These are phyloP conservation scores for Aviceda subcristata DNA, from an alignment of 2,113 vertebrate genomes.

Conservation along the genomic window DNA sequence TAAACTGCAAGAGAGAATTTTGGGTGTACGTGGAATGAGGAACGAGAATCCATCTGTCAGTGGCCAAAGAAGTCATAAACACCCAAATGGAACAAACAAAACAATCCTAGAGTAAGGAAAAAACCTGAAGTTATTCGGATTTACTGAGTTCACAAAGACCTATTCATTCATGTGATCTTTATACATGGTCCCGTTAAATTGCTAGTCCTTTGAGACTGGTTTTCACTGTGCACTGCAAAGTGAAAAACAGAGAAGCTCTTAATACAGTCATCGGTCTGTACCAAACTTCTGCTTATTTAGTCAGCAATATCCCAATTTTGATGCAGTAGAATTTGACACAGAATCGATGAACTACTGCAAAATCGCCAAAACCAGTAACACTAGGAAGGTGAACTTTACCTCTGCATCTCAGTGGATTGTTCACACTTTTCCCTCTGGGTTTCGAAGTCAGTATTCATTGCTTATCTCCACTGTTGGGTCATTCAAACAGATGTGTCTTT, in stretches of 20 bases:
- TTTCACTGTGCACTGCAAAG: neutral
- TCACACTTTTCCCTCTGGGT: neutral
- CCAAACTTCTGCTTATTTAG: neutral
- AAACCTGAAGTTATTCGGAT: neutral
- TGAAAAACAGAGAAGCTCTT: neutral
- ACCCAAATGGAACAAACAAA: neutral
- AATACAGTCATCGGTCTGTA: neutral
- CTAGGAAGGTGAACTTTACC: neutral
- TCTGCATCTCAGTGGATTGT: neutral
- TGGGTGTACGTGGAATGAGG: neutral
- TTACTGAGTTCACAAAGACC: neutral
- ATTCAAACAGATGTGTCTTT: neutral
- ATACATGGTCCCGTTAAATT: neutral
- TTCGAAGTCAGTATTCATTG: neutral
- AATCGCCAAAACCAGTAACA: neutral
- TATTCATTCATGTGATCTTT: neutral
- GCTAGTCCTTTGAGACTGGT: neutral
- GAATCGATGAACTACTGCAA: neutral
- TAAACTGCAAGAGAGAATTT: neutral
- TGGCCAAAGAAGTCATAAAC: neutral
- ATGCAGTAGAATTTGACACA: neutral
- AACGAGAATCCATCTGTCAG: neutral
- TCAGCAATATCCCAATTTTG: neutral
- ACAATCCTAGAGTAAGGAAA: neutral
- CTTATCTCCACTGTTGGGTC: neutral